A percentile compares a stretch with the other conserved stretches of the same genome.
Conservation (phyloP, 92 coral and sea anemone genomes). For the Porites lobata region DNA sequence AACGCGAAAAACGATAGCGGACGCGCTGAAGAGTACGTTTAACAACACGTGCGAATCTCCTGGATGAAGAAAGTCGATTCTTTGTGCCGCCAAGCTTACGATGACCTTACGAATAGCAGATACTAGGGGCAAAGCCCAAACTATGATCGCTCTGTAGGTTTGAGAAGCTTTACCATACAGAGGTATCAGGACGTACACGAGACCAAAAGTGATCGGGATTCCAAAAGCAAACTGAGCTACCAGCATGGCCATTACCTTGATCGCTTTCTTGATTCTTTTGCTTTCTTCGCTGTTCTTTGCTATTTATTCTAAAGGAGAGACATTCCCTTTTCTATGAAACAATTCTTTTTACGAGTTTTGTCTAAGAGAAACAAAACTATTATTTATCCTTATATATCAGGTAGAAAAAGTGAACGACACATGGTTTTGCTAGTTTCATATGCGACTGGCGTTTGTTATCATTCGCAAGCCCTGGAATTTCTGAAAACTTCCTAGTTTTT, state of each 20-base stretch:
- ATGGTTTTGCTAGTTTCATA: no score
- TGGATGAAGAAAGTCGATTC: no score
- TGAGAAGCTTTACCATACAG: background rate
- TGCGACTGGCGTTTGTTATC: no score
- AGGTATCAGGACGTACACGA: background rate
- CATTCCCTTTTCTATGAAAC: no score
- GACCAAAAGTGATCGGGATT: background rate
- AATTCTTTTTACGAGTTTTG: no score
- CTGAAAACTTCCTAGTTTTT: no score
- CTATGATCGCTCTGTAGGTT: conserved; percentile 1
- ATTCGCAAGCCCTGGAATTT: no score
- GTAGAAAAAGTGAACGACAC: no score
- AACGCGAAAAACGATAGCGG: background rate
- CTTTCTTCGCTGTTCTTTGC: background rate
- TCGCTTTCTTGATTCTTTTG: background rate
- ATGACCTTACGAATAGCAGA: conserved; percentile 51
- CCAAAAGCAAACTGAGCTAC: conserved; percentile 47
- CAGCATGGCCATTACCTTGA: conserved; percentile 36
- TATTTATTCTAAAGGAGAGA: no score
- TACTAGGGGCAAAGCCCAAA: conserved; percentile 20
- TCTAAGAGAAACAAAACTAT: no score
- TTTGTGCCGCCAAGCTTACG: conserved; percentile 55
- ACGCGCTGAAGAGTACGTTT: background rate
- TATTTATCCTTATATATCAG: no score
- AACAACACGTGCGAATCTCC: background rate